Evolutionary conservation across 1,140 invertebrate species (phyloP).

Genomic region (Campoletis sonorensis): DNA sequence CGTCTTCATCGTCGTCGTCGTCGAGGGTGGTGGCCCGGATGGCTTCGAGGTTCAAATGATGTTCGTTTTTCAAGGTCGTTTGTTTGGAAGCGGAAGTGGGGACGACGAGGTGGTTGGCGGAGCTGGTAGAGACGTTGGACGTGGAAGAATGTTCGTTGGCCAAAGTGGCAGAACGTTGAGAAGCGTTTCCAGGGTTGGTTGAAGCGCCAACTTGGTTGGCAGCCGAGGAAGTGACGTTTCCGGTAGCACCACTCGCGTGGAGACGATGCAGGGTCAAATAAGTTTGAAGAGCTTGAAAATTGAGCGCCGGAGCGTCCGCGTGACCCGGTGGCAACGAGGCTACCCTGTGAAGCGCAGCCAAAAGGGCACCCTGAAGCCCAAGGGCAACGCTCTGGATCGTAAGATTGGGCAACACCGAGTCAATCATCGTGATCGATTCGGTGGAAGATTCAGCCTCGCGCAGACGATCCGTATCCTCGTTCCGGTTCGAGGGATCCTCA

Average conservation of each 20-base stretch:
- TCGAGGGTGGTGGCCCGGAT: conserved; percentile 57
- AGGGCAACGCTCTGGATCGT: conserved; percentile 78
- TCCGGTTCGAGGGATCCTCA: conserved; percentile 48
- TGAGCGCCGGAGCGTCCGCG: conserved; percentile 86
- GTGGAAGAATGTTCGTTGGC: neutral
- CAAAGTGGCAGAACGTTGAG: neutral
- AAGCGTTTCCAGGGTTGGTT: neutral
- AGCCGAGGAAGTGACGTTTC: conserved; percentile 57
- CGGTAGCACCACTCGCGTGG: conserved; percentile 73
- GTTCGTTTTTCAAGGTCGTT: conserved; percentile 51
- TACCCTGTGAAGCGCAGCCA: conserved; percentile 85
- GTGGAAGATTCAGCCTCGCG: conserved; percentile 56
- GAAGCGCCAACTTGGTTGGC: conserved; percentile 50
- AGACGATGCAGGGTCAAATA: conserved; percentile 88
- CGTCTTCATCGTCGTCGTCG: conserved; percentile 64
- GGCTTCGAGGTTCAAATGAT: conserved; percentile 50
- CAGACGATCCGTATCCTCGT: conserved; percentile 50
- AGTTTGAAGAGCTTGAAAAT: conserved; percentile 88
- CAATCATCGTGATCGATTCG: conserved; percentile 50
- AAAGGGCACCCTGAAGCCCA: conserved; percentile 86
- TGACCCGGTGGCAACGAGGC: conserved; percentile 86
- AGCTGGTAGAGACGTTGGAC: conserved; percentile 38
- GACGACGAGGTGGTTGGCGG: conserved; percentile 35
- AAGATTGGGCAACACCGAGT: conserved; percentile 65
- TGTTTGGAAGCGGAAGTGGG: too few relatives aligned